These are phyloP conservation scores for Ctena decussata DNA, from an alignment of 2,888 invertebrate species.

Conservation along the genomic window DNA sequence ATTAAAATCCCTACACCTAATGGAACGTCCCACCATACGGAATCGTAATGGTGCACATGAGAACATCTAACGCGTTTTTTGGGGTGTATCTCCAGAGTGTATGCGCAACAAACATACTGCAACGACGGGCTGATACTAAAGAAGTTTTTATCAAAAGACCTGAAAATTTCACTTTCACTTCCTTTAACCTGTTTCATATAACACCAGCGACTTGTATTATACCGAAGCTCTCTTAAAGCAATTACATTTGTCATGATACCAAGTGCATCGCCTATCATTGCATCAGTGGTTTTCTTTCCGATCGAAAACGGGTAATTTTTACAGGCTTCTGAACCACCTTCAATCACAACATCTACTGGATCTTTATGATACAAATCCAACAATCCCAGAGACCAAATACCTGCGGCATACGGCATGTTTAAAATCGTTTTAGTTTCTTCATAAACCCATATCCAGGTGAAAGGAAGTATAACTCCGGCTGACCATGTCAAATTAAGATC, in stretches of 20 bases:
- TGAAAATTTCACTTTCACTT: background rate
- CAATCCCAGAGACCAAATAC: background rate
- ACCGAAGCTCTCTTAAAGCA: background rate
- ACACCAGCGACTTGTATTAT: background rate
- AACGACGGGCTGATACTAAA: background rate
- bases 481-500: background rate
- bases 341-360: background rate
- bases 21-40: background rate
- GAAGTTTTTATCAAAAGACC: background rate
- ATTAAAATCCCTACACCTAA: background rate
- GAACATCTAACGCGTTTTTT: background rate
- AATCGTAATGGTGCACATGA: background rate
- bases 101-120: background rate
- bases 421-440: background rate
- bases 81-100: background rate
- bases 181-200: background rate
- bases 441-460: background rate
- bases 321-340: background rate
- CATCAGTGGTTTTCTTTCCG: background rate
- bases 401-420: background rate
- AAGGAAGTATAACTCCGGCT: background rate
- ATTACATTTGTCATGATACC: background rate
- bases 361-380: background rate
- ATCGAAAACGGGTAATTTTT: background rate
- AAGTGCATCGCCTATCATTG: background rate